These are phyloP conservation scores for Eupithecia centaureata DNA, from an alignment of 2,888 invertebrate species.

Conservation along the genomic window DNA sequence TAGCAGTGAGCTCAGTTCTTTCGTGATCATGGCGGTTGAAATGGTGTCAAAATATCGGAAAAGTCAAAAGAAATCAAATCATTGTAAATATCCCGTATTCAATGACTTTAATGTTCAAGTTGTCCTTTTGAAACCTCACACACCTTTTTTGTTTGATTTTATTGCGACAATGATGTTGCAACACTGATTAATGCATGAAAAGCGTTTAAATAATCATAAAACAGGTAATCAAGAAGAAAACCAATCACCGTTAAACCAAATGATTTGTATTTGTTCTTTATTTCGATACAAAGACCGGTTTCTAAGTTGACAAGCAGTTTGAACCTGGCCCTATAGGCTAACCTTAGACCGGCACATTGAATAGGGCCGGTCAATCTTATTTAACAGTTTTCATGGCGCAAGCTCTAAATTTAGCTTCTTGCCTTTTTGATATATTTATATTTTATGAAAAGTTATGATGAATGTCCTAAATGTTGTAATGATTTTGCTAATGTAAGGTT, in stretches of 20 bases:
- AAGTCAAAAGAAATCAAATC: too few species aligned
- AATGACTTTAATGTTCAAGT: not conserved
- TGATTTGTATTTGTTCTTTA: not conserved
- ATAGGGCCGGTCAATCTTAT: not conserved
- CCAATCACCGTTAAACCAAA: not conserved
- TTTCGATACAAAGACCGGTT: constrained; percentile 1
- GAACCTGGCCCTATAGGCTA: constrained; percentile 7
- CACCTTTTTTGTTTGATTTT: not conserved
- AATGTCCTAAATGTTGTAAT: not conserved
- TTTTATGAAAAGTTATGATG: not conserved
- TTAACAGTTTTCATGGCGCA: not conserved
- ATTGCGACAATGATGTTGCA: not conserved
- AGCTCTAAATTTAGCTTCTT: not conserved
- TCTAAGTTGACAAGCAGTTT: not conserved
- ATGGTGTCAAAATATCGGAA: too few species aligned
- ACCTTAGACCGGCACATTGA: not conserved
- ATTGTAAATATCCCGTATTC: too few species aligned
- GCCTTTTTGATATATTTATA: not conserved
- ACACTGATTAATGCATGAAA: not conserved
- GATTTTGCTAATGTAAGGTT: not conserved
- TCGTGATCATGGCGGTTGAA: too few species aligned
- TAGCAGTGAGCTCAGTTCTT: too few species aligned
- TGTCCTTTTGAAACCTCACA: not conserved
- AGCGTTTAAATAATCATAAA: not conserved
- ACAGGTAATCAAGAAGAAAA: not conserved